Evolutionary conservation across 2,888 invertebrate species (phyloP), one percentile per base, ranked within the genome.

Genomic region (Apodemia mormo): DNA sequence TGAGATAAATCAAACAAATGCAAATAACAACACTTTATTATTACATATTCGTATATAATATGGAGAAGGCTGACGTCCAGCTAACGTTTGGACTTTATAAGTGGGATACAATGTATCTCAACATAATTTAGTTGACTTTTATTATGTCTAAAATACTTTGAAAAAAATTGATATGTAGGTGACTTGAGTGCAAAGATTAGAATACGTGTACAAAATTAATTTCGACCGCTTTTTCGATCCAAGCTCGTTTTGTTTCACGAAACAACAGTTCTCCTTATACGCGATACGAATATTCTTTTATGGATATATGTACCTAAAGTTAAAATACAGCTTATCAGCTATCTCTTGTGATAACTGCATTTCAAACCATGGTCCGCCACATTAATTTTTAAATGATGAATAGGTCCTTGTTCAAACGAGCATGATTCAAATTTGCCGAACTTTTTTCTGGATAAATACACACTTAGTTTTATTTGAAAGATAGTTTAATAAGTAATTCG

Each of bases 21-120:
- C 58, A 58, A 58, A 58, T 58, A 58, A 58, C 58, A 58, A 58
- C 58, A 58, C 33, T 58, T 58, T 58, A 58, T 58, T 58, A 12
- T 29, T 58, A 58, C 30, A 30, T 58, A 58, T 30, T 58, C 58
- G 58, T 58, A 58, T 58, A 58, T 58, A 58, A 58, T 58, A 58
- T 58, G 12, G 58, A 30, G 58, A 58, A 58, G 58, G 58, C 30
- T 30, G 4, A 33, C 12, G 29, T 58, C 29, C 58, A 30, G 29
- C 58, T 30, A 58, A 58, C 30, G 30, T 14, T 33, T 56, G 22
- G 29, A 29, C 10, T 30, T 5, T 30, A 58, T 9, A 22, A 30
- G 30, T 29, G 30, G 2, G 33, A 4, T 14, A 30, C 58, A 58
- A 30, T 58, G 58, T 58, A 58, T 58, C 58, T 58, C 58, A 58